These are phyloP conservation scores for Pygoscelis adeliae DNA, from an alignment of 2,113 vertebrate genomes.

Conservation along the genomic window DNA sequence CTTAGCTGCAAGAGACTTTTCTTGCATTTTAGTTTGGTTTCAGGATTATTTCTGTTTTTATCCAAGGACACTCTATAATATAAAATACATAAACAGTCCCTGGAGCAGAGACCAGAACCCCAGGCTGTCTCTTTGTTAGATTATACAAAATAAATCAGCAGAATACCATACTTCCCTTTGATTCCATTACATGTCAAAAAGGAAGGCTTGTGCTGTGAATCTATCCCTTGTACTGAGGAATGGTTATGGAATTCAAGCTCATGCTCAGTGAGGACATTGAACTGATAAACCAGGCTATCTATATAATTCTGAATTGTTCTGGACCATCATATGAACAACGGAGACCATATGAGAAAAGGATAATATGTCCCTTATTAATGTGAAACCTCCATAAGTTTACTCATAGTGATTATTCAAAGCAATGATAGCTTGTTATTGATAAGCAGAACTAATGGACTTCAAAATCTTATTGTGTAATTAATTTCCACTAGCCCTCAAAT, in stretches of 20 bases:
- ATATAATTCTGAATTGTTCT: neutral
- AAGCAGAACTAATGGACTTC: neutral
- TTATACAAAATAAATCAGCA: neutral
- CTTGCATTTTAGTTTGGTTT: neutral
- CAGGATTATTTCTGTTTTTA: neutral
- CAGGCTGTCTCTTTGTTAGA: neutral
- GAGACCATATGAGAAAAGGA: neutral
- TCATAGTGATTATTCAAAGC: neutral
- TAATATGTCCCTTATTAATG: neutral
- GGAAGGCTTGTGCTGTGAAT: neutral
- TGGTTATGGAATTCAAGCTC: neutral
- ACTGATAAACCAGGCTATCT: neutral
- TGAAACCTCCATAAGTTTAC: neutral
- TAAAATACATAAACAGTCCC: neutral
- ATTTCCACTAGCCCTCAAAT: neutral
- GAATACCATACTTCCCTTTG: neutral
- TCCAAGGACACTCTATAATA: neutral
- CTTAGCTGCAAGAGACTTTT: neutral
- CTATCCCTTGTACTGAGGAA: neutral
- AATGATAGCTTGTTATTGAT: neutral
- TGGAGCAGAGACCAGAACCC: neutral
- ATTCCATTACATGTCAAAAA: neutral
- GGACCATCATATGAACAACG: neutral
- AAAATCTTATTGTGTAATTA: neutral
- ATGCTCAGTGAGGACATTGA: neutral